A percentile compares a stretch with the other conserved stretches of the same genome.
Conservation (phyloP, 1,140 invertebrate genomes). For the Kradibia gibbosae region DNA sequence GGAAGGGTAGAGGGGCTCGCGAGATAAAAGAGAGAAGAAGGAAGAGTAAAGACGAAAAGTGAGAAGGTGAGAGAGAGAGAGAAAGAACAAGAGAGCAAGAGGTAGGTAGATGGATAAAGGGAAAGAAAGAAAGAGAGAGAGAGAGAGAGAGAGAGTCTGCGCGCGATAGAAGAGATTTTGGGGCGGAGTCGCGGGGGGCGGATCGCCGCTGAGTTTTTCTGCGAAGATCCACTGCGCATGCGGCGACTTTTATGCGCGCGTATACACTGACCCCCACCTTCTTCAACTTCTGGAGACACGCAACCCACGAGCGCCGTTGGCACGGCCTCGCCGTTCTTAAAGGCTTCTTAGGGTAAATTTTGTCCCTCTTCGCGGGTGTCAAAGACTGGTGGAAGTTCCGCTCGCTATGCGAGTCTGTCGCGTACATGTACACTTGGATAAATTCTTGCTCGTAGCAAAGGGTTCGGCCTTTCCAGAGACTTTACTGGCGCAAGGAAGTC, state of each 20-base stretch:
- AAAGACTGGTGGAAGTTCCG: constrained; percentile 48
- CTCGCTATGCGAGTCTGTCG: background rate
- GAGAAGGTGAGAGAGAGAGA: constrained; percentile 45
- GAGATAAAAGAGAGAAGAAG: constrained; percentile 33
- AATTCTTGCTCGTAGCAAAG: constrained; percentile 29
- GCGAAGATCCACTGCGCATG: constrained; percentile 64
- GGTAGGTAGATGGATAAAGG: background rate
- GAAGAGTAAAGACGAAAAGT: background rate
- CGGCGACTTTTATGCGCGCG: constrained; percentile 66
- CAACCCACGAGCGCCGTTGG: constrained; percentile 54
- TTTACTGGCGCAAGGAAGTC: too few species aligned
- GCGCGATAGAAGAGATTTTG: constrained; percentile 58
- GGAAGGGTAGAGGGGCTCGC: background rate
- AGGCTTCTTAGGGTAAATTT: constrained; percentile 72
- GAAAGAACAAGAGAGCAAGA: background rate
- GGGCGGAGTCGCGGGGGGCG: constrained; percentile 67
- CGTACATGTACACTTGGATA: background rate
- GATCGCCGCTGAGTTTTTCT: constrained; percentile 66
- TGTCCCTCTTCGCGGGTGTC: constrained; percentile 62
- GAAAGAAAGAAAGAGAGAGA: constrained; percentile 41
- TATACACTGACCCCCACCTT: constrained; percentile 24
- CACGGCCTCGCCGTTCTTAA: constrained; percentile 69
- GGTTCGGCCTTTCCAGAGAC: background rate
- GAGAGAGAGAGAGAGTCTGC: constrained; percentile 54
- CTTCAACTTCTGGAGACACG: constrained; percentile 31